These are phyloP conservation scores for Sinocyclocheilus anophthalmus DNA, from an alignment of 2,113 vertebrate species.

Conservation along the genomic window DNA sequence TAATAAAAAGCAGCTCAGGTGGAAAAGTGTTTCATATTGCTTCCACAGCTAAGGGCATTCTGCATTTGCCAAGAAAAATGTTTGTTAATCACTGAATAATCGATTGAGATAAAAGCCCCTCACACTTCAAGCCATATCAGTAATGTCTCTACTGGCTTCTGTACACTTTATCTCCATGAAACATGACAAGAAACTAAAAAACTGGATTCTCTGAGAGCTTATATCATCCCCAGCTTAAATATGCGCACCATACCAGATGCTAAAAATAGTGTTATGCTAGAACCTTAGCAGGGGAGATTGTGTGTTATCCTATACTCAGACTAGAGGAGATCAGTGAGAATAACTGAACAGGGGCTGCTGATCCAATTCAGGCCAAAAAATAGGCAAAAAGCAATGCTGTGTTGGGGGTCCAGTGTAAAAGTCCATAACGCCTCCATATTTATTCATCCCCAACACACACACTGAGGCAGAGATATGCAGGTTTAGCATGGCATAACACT, in stretches of 20 bases:
- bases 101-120: not conserved
- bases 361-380: slow-evolving; percentile 66
- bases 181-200: not conserved
- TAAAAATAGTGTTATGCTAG: slow-evolving; percentile 17
- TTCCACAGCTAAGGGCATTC: not conserved
- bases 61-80: slow-evolving; percentile 17
- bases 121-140: not conserved
- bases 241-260: slow-evolving; percentile 6
- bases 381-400: slow-evolving; percentile 48
- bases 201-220: not conserved
- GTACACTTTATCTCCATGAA: not conserved
- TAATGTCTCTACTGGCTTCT: not conserved
- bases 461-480: not conserved
- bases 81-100: slow-evolving; percentile 39
- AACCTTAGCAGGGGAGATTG: slow-evolving; percentile 11
- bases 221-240: slow-evolving; percentile 2
- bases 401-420: slow-evolving; percentile 53
- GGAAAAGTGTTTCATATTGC: slow-evolving; percentile 19
- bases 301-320: slow-evolving; percentile 38
- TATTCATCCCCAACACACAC: slow-evolving; percentile 10
- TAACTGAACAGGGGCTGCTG: slow-evolving; percentile 48
- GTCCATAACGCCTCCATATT: slow-evolving; percentile 46
- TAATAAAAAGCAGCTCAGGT: slow-evolving; percentile 23
- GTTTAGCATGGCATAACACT: not conserved
- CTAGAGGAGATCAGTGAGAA: not conserved